Evolutionary conservation across 2,888 invertebrate genomes (phyloP).

Genomic region (Synanthedon andrenaeformis): DNA sequence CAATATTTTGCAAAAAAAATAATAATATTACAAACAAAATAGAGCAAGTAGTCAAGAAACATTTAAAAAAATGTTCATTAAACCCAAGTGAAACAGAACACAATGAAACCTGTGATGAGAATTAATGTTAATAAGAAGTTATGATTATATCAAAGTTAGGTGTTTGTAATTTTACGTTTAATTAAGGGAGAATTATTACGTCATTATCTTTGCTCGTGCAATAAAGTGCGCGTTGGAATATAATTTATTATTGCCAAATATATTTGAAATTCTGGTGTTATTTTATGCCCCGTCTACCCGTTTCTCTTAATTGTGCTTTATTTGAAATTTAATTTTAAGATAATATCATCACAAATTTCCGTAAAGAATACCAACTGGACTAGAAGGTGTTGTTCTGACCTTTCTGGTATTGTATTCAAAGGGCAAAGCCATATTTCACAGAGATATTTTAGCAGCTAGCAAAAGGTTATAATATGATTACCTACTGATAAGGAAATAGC

Average conservation of each 20-base stretch:
- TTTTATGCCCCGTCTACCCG: neutral
- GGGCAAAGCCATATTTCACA: too few relatives aligned
- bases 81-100: neutral
- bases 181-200: constrained; percentile 18
- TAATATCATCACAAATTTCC: too few relatives aligned
- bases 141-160: constrained; percentile 9
- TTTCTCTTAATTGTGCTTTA: neutral
- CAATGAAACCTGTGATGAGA: neutral
- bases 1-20: too few relatives aligned
- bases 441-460: too few relatives aligned
- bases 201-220: constrained; percentile 11
- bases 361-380: too few relatives aligned
- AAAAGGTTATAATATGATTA: too few relatives aligned
- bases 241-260: constrained; percentile 6
- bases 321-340: neutral
- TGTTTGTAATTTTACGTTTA: constrained; percentile 7
- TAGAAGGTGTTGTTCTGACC: too few relatives aligned
- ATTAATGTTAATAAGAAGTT: constrained; percentile 4
- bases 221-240: constrained; percentile 10
- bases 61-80: neutral
- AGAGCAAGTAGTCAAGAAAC: too few relatives aligned
- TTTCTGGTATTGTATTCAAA: too few relatives aligned
- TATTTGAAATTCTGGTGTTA: neutral
- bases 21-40: too few relatives aligned
- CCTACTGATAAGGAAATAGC: too few relatives aligned